Evolutionary conservation across 64 coral and sea anemone species (phyloP).

Genomic region (Acropora yongei): DNA sequence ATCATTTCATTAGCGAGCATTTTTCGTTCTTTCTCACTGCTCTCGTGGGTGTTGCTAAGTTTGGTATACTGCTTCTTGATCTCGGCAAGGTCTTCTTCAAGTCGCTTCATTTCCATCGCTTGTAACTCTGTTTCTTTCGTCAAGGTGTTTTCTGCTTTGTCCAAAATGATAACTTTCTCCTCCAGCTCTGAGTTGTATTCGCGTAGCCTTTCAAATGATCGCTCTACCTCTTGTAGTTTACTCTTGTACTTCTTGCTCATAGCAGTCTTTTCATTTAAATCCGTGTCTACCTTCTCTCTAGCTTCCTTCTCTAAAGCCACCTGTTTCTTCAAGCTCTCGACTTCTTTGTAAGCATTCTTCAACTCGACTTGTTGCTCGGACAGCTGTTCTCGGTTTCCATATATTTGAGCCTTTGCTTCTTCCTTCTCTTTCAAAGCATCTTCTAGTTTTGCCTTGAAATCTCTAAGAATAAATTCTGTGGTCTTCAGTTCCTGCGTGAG

Average conservation of each 20-base stretch:
- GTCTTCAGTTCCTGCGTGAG: conserved; percentile 65
- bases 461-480: conserved; percentile 51
- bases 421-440: conserved; percentile 82
- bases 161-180: conserved; percentile 79
- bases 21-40: conserved; percentile 71
- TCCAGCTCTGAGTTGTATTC: conserved; percentile 67
- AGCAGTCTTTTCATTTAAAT: conserved; percentile 73
- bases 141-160: conserved; percentile 42
- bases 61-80: conserved; percentile 48
- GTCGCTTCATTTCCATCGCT: conserved; percentile 68
- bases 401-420: conserved; percentile 67
- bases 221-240: conserved; percentile 73
- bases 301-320: conserved; percentile 71
- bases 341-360: conserved; percentile 74
- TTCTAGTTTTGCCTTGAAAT: conserved; percentile 69
- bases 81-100: conserved; percentile 61
- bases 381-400: conserved; percentile 57
- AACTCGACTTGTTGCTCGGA: conserved; percentile 55
- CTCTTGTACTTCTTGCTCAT: conserved; percentile 60
- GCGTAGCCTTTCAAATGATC: conserved; percentile 43
- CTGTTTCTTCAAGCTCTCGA: conserved; percentile 74
- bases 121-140: conserved; percentile 79
- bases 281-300: conserved; percentile 65
- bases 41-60: conserved; percentile 56
- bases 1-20: conserved; percentile 65